These are phyloP conservation scores for Parnassius apollo DNA, from an alignment of 2,888 invertebrate genomes.

Conservation along the genomic window DNA sequence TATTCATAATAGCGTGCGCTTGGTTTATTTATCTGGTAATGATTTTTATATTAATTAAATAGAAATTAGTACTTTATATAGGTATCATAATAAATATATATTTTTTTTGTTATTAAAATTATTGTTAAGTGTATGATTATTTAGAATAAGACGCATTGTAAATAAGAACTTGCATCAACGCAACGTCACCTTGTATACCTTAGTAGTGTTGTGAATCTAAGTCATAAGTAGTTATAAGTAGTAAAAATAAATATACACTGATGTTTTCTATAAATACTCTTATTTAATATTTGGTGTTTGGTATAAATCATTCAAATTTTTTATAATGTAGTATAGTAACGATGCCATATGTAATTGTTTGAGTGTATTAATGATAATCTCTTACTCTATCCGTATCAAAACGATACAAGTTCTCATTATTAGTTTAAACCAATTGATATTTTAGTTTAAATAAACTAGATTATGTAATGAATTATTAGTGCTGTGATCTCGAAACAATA, in stretches of 20 bases:
- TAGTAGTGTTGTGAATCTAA: slow-evolving; percentile 31
- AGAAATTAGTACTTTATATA: too few relatives aligned
- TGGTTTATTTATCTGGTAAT: too few relatives aligned
- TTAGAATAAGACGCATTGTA: slow-evolving; percentile 13
- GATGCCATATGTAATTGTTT: slow-evolving; percentile 2
- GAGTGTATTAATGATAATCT: too few relatives aligned
- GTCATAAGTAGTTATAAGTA: slow-evolving; percentile 30
- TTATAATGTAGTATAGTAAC: background rate
- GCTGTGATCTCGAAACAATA: slow-evolving; percentile 77
- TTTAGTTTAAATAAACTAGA: background rate
- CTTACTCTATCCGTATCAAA: too few relatives aligned
- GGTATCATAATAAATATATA: too few relatives aligned
- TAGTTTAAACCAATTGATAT: background rate
- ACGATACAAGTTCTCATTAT: background rate
- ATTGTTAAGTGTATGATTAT: background rate
- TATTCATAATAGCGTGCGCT: too few relatives aligned
- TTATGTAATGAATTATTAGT: slow-evolving; percentile 7
- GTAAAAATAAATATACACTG: background rate
- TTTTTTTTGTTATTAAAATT: too few relatives aligned
- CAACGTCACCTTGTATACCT: slow-evolving; percentile 27
- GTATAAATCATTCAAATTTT: background rate
- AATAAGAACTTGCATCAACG: slow-evolving; percentile 6
- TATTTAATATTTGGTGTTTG: slow-evolving; percentile 4
- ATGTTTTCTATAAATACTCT: background rate
- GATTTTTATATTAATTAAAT: too few relatives aligned